Conservation (phyloP, 2,797 vertebrate genomes). For the Falco columbarius region DNA sequence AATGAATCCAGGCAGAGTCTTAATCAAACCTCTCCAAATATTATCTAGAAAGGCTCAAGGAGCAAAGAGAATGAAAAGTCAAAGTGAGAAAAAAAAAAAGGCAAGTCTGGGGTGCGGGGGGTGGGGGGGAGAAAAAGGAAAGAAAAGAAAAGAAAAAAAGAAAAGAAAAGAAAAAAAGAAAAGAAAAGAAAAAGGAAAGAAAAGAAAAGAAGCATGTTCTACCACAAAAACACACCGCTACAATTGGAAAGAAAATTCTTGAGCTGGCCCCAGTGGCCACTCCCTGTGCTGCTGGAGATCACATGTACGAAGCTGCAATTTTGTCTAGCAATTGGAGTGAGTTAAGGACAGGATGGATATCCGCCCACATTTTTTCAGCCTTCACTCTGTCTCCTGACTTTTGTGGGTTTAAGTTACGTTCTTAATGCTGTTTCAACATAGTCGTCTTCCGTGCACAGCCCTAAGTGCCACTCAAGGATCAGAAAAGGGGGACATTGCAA, state of each 20-base stretch:
- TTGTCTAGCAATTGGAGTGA: slow-evolving; percentile 42
- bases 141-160: background rate
- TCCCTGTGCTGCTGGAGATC: slow-evolving; percentile 52
- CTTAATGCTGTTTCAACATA: background rate
- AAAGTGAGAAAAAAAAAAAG: background rate
- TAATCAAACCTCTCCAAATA: background rate
- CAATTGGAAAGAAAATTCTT: slow-evolving; percentile 49
- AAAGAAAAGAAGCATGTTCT: background rate
- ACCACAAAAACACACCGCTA: slow-evolving; percentile 28
- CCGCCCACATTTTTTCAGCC: slow-evolving; percentile 42
- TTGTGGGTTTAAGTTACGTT: background rate
- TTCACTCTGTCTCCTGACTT: slow-evolving; percentile 47
- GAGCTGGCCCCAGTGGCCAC: slow-evolving; percentile 44
- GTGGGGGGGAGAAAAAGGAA: background rate
- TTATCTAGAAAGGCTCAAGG: slow-evolving; percentile 11
- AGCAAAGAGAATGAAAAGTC: background rate
- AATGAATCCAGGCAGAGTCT: slow-evolving; percentile 7
- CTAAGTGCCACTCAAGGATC: background rate
- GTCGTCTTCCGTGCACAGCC: background rate
- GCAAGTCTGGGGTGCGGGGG: background rate
- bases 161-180: background rate
- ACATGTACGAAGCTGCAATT: slow-evolving; percentile 39
- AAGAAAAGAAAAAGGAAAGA: background rate
- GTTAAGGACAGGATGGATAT: slow-evolving; percentile 56
- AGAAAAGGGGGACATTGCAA: background rate